A percentile compares a stretch with the other conserved stretches of the same genome.
These are phyloP conservation scores for Calameuta filiformis DNA, from an alignment of 2,888 invertebrate species.

Conservation along the genomic window DNA sequence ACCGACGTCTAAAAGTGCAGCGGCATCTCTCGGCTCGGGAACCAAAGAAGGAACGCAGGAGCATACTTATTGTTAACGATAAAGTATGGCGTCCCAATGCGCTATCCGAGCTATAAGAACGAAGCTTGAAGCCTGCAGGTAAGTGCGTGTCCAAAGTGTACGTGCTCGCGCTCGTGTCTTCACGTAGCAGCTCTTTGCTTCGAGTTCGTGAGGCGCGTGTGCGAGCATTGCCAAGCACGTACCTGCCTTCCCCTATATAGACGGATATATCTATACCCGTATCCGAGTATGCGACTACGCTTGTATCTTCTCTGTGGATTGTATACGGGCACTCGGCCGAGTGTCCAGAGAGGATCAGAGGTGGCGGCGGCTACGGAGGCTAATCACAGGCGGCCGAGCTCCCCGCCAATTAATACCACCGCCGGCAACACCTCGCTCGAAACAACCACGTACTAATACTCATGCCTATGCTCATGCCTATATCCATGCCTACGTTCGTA, in stretches of 20 bases:
- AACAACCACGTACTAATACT: neutral
- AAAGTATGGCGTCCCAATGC: conserved; percentile 2
- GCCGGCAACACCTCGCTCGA: conserved; percentile 55
- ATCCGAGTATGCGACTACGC: no score
- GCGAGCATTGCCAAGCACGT: no score
- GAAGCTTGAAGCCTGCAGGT: no score
- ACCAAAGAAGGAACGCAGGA: neutral
- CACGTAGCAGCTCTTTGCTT: neutral
- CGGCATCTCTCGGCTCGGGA: no score
- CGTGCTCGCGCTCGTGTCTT: neutral
- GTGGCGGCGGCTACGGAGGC: conserved; percentile 47
- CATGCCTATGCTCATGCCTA: no score
- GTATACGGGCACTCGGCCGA: no score
- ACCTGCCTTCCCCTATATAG: no score
- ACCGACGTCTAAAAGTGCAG: neutral
- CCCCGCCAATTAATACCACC: conserved; percentile 62
- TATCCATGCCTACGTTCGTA: no score
- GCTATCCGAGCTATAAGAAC: neutral
- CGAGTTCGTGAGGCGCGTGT: no score
- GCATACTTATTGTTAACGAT: neutral
- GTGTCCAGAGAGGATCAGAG: conserved; percentile 32
- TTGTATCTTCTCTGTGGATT: no score
- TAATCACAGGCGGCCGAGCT: conserved; percentile 54
- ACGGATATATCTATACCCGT: no score
- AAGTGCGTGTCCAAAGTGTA: neutral